Conservation (phyloP, 1,140 invertebrate species). For the Coptotermes formosanus region DNA sequence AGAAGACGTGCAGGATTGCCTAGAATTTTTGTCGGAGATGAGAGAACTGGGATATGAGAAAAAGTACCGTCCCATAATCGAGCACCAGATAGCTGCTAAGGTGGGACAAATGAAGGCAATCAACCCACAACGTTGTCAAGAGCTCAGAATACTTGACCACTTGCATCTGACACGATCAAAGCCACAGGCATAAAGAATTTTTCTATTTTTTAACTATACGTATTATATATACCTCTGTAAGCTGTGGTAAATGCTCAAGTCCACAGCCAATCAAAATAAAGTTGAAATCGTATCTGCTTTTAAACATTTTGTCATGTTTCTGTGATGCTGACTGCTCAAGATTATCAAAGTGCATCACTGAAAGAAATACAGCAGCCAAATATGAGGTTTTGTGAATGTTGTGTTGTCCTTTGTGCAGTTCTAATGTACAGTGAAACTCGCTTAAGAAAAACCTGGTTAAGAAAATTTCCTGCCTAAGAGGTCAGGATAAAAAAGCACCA, state of each 20-base stretch:
- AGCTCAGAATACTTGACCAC: not conserved
- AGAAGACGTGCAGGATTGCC: constrained; percentile 49
- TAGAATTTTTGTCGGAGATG: constrained; percentile 52
- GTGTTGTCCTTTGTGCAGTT: not conserved
- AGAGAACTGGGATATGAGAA: constrained; percentile 49
- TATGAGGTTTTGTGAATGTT: not conserved
- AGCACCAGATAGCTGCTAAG: constrained; percentile 51
- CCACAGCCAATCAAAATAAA: no score
- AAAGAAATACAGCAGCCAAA: not conserved
- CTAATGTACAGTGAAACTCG: no score
- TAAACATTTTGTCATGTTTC: no score
- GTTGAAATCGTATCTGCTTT: no score
- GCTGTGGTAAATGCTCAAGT: no score
- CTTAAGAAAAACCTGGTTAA: no score
- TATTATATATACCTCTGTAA: no score
- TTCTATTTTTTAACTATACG: no score
- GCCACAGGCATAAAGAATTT: no score
- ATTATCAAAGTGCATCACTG: not conserved
- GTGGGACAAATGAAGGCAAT: constrained; percentile 47
- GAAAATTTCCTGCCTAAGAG: no score
- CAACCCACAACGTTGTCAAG: constrained; percentile 36
- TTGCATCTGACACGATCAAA: not conserved
- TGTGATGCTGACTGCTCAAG: not conserved
- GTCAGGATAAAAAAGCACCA: no score
- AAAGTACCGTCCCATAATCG: constrained; percentile 50